These are phyloP conservation scores for Lagocephalus sceleratus DNA, from an alignment of 2,797 vertebrate species.

Conservation along the genomic window DNA sequence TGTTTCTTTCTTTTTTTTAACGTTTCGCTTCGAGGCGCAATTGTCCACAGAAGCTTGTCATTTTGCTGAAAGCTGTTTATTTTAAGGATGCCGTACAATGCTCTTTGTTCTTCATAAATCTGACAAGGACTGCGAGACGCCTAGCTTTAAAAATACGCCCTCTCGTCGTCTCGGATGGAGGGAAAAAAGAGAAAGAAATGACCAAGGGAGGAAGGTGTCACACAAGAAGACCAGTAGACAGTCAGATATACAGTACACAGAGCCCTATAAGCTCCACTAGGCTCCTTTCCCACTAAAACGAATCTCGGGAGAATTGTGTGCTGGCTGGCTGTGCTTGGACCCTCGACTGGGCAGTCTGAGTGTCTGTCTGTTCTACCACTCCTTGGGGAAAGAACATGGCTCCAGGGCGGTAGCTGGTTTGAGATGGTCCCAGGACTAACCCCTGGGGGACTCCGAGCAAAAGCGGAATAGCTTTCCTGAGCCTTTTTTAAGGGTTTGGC, in stretches of 20 bases:
- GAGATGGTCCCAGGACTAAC: slow-evolving; percentile 67
- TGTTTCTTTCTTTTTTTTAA: slow-evolving; percentile 12
- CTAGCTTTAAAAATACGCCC: slow-evolving; percentile 21
- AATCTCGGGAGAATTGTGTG: slow-evolving; percentile 67
- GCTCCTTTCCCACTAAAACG: slow-evolving; percentile 57
- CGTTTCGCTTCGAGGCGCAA: slow-evolving; percentile 13
- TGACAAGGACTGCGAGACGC: slow-evolving; percentile 13
- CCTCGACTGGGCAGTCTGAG: slow-evolving; percentile 61
- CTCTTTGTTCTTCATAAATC: slow-evolving; percentile 5
- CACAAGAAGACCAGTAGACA: slow-evolving; percentile 49
- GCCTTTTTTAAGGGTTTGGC: slow-evolving; percentile 60
- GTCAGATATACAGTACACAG: slow-evolving; percentile 38
- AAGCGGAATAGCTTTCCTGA: slow-evolving; percentile 61
- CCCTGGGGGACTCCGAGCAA: slow-evolving; percentile 62
- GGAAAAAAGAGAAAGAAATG: slow-evolving; percentile 46
- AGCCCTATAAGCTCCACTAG: slow-evolving; percentile 63
- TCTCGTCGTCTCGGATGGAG: slow-evolving; percentile 48
- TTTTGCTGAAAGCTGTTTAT: slow-evolving; percentile 10
- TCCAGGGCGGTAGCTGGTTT: slow-evolving; percentile 70
- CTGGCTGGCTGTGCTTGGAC: slow-evolving; percentile 61
- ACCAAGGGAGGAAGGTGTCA: slow-evolving; percentile 52
- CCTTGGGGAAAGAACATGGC: slow-evolving; percentile 74
- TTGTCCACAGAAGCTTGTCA: slow-evolving; percentile 18
- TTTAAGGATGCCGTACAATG: slow-evolving; percentile 2
- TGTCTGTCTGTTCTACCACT: slow-evolving; percentile 62